phyloP scores from a whole-genome alignment of 2,113 vertebrate genomes.

The Corydoras sp. region DNA sequence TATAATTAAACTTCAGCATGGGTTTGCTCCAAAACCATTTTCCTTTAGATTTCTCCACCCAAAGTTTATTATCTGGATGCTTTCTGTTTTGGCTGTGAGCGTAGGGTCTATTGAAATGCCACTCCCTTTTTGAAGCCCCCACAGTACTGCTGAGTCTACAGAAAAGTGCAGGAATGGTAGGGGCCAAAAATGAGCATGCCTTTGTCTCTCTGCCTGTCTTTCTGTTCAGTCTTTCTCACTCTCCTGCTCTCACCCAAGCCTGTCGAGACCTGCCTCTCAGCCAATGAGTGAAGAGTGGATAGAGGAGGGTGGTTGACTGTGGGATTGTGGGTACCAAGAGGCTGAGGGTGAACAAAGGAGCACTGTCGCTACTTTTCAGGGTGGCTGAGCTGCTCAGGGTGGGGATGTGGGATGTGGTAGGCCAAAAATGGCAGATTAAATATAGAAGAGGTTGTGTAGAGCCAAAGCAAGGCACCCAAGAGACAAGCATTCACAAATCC shows the following conservation, averaged over 20 bases:
- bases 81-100: conserved; percentile 6
- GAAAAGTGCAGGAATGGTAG: conserved; percentile 70
- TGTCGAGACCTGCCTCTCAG: conserved; percentile 79
- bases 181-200: conserved; percentile 60
- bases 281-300: conserved; percentile 43
- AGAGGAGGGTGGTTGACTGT: conserved; percentile 1
- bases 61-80: conserved; percentile 26
- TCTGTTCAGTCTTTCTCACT: neutral
- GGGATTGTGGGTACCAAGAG: conserved; percentile 27
- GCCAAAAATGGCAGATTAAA: conserved; percentile 61
- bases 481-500: conserved; percentile 44
- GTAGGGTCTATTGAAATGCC: neutral
- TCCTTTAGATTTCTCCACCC: neutral
- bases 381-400: conserved; percentile 52
- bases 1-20: too few relatives aligned
- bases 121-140: conserved; percentile 60
- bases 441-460: conserved; percentile 45
- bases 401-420: conserved; percentile 37
- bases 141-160: conserved; percentile 57
- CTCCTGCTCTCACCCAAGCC: conserved; percentile 52
- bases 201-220: conserved; percentile 34
- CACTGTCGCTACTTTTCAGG: conserved; percentile 70
- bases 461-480: too few relatives aligned
- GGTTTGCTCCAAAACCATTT: neutral
- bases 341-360: conserved; percentile 77